Evolutionary conservation across 2,113 vertebrate species (phyloP), one percentile per base, ranked within the genome.

Genomic region (Romanogobio albipinnatus): DNA sequence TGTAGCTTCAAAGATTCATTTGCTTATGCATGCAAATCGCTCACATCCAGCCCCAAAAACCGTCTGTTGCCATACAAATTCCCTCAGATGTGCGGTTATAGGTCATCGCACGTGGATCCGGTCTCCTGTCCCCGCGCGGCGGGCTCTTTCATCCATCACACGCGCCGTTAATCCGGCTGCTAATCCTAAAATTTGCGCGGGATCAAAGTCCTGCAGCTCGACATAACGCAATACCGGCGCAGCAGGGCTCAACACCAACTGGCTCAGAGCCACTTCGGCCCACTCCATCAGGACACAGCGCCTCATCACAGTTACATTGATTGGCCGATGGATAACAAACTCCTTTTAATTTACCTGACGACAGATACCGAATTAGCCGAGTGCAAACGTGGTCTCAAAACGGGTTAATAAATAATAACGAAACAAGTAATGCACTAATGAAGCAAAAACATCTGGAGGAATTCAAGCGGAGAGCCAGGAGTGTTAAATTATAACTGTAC

Each of bases 361-460:
- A n/a, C 78, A 33, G 53, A 43, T 76, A 81, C 88, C 68, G 82
- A 89, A 89, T 91, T 87, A 86, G 87, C 88, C 83, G 77, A 75
- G 83, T 88, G 90, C 89, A 92, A 95, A 93, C 91, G 89, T 91
- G 88, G 89, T 89, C 89, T 89, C 91, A 89, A 89, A 92, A 86
- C 87, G 89, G 83, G 86, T 26, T 70, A 88, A 94, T 93, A 91
- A 92, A 93, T 91, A 91, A 92, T 89, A 91, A 92, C 89, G 88
- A 90, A 91, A 92, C 87, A 14, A 89, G 89, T 89, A 45, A 76
- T 81, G 83, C 83, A 86, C 89, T 92, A 93, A 93, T 91, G 90
- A 93, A 90, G 88, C 87, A 81, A 89, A 89, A 90, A 91, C 88
- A 87, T 93, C 80, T 87, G 90, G 86, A 90, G 87, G 89, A 82